Evolutionary conservation across 2,888 invertebrate species (phyloP), one percentile per base, ranked within the genome.

Genomic region (Drosophila mimica): DNA sequence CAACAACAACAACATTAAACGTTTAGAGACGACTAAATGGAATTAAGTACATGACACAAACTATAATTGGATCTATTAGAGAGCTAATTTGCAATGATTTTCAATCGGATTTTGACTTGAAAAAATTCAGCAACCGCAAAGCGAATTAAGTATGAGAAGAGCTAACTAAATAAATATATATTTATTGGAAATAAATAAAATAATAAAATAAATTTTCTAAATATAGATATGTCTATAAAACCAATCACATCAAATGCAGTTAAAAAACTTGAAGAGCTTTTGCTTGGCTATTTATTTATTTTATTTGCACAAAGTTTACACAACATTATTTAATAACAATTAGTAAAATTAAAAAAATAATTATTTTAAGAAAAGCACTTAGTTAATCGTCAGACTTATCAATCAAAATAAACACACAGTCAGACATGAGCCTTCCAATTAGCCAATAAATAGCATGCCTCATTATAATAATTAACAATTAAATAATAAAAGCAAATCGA

Each of bases 31-130:
- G 59, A 68, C 82, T 87, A 90, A 87, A 82, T 87, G 87, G 78
- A 82, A 84, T 87, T 87, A 89, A 89, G 82, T 88, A 88, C 90
- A 90, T 90, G 90, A 90, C 89, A 88, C 62, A 88, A 82, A 90
- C 76, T 71, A 74, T 88, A 88, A 88, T 90, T 90, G 87, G 87
- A 83, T 71, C 89, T 75, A 85, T 86, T 88, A 75, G 79, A 88
- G 70, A 51, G 48, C 25, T 48, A 73, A 79, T 77, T 76, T 71
- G 64, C 52, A 62, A 30, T 56, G 76, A 71, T 67, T 56, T 30
- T n/a, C n/a, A 59, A 15, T 46, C 25, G 9, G 20, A 17, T 17
- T 13, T 28, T 48, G 48, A 49, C 38, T 31, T 15, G 9, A 36
- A 30, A 25, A 52, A 54, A 40, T 6, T 13, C 17, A n/a, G 20